Percentiles rank a stretch among this genome's conserved stretches.
phyloP scores from a whole-genome alignment of 2,888 invertebrate genomes.

The Acleris literana region DNA sequence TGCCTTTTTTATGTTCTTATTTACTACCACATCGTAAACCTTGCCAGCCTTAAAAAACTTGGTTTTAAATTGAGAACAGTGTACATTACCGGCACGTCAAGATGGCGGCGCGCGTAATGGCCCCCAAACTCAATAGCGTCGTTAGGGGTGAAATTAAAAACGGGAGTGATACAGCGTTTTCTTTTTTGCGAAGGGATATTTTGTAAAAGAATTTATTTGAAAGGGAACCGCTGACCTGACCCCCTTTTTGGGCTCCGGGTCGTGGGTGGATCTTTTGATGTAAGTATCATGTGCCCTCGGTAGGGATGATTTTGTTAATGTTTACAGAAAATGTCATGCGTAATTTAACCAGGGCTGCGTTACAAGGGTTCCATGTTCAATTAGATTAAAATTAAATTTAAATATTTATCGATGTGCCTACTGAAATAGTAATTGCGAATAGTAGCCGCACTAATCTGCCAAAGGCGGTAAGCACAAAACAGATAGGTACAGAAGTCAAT shows the following conservation, averaged over 20 bases:
- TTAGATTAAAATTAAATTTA: neutral
- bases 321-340: constrained; percentile 28
- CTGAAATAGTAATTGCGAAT: too few species aligned
- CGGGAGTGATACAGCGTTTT: constrained; percentile 79
- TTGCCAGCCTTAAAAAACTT: too few species aligned
- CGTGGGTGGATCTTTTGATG: constrained; percentile 67
- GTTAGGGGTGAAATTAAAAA: constrained; percentile 81
- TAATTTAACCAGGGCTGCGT: constrained; percentile 17
- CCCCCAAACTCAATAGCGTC: constrained; percentile 76
- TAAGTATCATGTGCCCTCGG: constrained; percentile 47
- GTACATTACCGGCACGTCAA: constrained; percentile 25
- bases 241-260: constrained; percentile 56
- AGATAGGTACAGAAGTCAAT: too few species aligned
- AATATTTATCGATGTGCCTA: neutral
- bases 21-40: too few species aligned
- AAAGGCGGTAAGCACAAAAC: too few species aligned
- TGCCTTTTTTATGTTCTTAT: too few species aligned
- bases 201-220: constrained; percentile 77
- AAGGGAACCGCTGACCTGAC: constrained; percentile 70
- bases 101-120: constrained; percentile 33
- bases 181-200: constrained; percentile 76
- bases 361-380: constrained; percentile 10
- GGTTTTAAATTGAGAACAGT: constrained; percentile 31
- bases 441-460: too few species aligned
- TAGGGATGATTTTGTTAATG: constrained; percentile 46